These are phyloP conservation scores for Pseudoatta argentina DNA, from an alignment of 1,140 invertebrate species.

Conservation along the genomic window DNA sequence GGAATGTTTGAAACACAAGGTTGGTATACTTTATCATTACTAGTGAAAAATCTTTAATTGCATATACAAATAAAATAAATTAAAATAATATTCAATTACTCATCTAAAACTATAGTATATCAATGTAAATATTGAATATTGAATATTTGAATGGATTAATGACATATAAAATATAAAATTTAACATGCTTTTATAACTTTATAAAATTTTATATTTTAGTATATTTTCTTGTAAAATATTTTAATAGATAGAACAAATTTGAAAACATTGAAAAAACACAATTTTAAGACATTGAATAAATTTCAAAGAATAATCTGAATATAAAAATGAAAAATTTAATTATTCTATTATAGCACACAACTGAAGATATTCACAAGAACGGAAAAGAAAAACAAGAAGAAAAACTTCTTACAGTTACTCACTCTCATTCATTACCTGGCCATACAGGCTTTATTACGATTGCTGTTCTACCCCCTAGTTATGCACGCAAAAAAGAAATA, in stretches of 20 bases:
- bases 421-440: slow-evolving; percentile 91
- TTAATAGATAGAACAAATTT: too few relatives aligned
- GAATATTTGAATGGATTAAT: background rate
- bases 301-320: too few relatives aligned
- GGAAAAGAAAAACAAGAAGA: slow-evolving; percentile 85
- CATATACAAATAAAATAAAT: slow-evolving; percentile 76
- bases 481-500: slow-evolving; percentile 69
- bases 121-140: slow-evolving; percentile 24
- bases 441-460: slow-evolving; percentile 98
- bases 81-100: background rate
- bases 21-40: slow-evolving; percentile 74
- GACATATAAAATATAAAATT: background rate
- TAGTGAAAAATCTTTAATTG: slow-evolving; percentile 5
- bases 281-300: too few relatives aligned
- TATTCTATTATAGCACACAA: slow-evolving; percentile 55
- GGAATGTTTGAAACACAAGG: slow-evolving; percentile 89
- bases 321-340: background rate
- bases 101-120: background rate
- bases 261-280: too few relatives aligned
- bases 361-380: slow-evolving; percentile 84
- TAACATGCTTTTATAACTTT: background rate
- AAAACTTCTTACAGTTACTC: slow-evolving; percentile 90
- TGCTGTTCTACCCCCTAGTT: slow-evolving; percentile 91
- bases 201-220: background rate
- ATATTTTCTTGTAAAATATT: background rate